These are phyloP conservation scores for Typhlomys cinereus DNA, from an alignment of 2,113 vertebrate species.

Conservation along the genomic window DNA sequence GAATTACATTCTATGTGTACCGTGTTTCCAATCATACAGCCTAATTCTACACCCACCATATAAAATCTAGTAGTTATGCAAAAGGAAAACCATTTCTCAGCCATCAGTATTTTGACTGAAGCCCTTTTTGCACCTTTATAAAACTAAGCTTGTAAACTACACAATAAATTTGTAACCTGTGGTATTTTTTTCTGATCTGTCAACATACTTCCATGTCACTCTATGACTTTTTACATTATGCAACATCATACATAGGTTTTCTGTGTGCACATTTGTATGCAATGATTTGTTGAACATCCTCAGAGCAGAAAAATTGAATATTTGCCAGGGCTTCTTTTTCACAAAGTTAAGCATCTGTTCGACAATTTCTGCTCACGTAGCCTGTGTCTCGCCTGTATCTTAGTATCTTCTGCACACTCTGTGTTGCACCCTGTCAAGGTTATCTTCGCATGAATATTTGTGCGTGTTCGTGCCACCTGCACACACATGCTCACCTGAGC, in stretches of 20 bases:
- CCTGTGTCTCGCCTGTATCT: neutral
- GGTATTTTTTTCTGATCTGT: neutral
- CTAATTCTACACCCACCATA: neutral
- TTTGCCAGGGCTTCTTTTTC: neutral
- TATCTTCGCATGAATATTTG: no score
- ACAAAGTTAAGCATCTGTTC: neutral
- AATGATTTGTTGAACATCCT: neutral
- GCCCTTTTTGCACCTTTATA: neutral
- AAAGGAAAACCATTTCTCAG: neutral
- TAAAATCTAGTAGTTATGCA: neutral
- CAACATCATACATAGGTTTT: neutral
- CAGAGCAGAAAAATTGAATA: neutral
- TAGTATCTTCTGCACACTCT: no score
- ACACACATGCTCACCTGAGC: neutral
- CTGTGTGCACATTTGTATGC: neutral
- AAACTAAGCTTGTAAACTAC: neutral
- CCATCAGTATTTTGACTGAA: neutral
- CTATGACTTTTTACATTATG: neutral
- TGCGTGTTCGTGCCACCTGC: neutral
- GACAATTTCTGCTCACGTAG: neutral
- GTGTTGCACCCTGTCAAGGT: neutral
- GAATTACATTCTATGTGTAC: neutral
- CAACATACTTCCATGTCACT: neutral
- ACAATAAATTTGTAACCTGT: neutral
- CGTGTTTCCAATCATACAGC: slow-evolving; percentile 20